A percentile compares a stretch with the other conserved stretches of the same genome.
These are phyloP conservation scores for Thomomys bottae DNA, from an alignment of 2,113 vertebrate genomes.

Conservation along the genomic window DNA sequence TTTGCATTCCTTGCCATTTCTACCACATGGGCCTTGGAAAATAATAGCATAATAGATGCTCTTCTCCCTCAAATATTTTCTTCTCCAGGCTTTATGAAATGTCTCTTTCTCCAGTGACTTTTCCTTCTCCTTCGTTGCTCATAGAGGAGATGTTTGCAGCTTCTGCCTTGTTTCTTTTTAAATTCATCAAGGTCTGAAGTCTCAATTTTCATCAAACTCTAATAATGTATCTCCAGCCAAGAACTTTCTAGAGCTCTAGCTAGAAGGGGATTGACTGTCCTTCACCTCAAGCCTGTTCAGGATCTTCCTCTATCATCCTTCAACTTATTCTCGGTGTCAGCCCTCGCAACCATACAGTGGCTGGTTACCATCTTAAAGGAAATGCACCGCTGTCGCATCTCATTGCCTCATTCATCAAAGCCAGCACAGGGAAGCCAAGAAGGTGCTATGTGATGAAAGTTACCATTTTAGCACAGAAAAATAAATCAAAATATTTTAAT, in stretches of 20 bases:
- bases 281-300: not conserved
- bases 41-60: not conserved
- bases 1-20: not conserved
- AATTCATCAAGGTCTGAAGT: not conserved
- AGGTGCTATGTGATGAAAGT: not conserved
- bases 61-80: not conserved
- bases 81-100: not conserved
- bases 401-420: not conserved
- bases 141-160: not conserved
- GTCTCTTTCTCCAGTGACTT: not conserved
- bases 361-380: not conserved
- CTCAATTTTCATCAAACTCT: not conserved
- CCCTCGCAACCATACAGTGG: not conserved
- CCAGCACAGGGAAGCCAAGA: not conserved
- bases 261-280: not conserved
- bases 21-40: not conserved
- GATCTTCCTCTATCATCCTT: not conserved
- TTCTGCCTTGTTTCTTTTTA: not conserved
- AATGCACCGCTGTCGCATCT: not conserved
- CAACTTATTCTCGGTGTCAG: too few species aligned
- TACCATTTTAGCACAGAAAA: not conserved
- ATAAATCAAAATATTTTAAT: not conserved
- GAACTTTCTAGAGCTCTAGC: not conserved
- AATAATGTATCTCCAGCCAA: not conserved
- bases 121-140: not conserved